Evolutionary conservation across 64 coral and sea anemone genomes (phyloP).

Genomic region (Catalaphyllia jardinei): DNA sequence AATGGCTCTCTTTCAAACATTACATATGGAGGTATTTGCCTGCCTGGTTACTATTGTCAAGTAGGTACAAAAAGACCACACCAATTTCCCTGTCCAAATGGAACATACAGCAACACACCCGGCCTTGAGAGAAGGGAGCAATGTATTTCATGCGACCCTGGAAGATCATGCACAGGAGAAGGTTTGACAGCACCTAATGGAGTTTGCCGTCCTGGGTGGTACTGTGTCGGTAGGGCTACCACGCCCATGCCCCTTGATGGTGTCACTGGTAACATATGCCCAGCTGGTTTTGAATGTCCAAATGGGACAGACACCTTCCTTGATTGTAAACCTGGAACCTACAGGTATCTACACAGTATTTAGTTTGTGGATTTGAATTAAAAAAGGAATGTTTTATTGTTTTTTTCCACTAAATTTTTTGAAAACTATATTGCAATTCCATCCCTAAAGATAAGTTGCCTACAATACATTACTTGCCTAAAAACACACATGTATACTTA

Average conservation of each 20-base stretch:
- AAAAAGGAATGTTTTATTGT: too few relatives aligned
- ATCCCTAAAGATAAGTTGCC: too few relatives aligned
- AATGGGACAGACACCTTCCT: constrained; percentile 55
- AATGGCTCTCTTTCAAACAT: constrained; percentile 64
- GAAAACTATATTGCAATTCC: too few relatives aligned
- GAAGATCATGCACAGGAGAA: constrained; percentile 84
- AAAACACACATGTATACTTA: too few relatives aligned
- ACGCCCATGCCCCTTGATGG: constrained; percentile 87
- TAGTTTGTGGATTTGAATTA: neutral
- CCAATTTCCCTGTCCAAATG: constrained; percentile 78
- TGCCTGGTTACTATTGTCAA: constrained; percentile 81
- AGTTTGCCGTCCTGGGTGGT: constrained; percentile 78
- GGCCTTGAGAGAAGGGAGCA: constrained; percentile 59
- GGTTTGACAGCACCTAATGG: constrained; percentile 83
- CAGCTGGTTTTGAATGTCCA: constrained; percentile 78
- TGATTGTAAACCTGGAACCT: constrained; percentile 74
- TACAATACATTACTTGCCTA: too few relatives aligned
- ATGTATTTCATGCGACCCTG: constrained; percentile 73
- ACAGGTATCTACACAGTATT: constrained; percentile 57
- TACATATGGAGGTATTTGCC: constrained; percentile 93
- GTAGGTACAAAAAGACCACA: constrained; percentile 48
- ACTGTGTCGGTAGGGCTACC: constrained; percentile 54
- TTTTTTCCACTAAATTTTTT: too few relatives aligned
- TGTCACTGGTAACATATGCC: constrained; percentile 82
- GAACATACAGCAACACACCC: constrained; percentile 76